These are phyloP conservation scores for Dugesia japonica DNA, from an alignment of 2,888 invertebrate species.

Conservation along the genomic window DNA sequence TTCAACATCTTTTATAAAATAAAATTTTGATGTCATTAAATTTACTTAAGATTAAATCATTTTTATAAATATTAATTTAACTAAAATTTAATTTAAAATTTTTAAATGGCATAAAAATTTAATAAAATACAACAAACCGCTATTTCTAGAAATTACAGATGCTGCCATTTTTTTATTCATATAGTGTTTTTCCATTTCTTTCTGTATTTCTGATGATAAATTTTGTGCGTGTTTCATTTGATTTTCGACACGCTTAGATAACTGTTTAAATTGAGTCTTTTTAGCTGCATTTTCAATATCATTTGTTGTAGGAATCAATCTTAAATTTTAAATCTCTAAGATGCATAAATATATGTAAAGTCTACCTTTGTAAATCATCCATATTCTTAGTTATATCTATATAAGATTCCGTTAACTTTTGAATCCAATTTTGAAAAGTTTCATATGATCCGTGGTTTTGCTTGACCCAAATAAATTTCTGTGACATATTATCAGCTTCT, in stretches of 20 bases:
- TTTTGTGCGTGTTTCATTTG: not conserved
- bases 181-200: not conserved
- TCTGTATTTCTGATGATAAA: not conserved
- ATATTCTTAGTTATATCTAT: not conserved
- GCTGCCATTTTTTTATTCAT: not conserved
- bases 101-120: not conserved
- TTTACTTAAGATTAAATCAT: no score
- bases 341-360: not conserved
- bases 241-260: not conserved
- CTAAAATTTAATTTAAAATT: not conserved
- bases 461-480: not conserved
- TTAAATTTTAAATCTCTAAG: not conserved
- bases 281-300: not conserved
- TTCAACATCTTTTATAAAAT: no score
- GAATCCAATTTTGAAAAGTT: conserved; percentile 1
- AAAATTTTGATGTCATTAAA: no score
- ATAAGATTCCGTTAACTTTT: not conserved
- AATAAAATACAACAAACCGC: not conserved
- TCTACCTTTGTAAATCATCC: not conserved
- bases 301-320: not conserved
- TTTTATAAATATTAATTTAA: no score
- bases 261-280: not conserved
- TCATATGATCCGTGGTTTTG: not conserved
- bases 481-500: conserved; percentile 11
- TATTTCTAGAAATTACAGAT: not conserved